These are phyloP conservation scores for Phthorimaea operculella DNA, from an alignment of 1,140 invertebrate genomes.

Conservation along the genomic window DNA sequence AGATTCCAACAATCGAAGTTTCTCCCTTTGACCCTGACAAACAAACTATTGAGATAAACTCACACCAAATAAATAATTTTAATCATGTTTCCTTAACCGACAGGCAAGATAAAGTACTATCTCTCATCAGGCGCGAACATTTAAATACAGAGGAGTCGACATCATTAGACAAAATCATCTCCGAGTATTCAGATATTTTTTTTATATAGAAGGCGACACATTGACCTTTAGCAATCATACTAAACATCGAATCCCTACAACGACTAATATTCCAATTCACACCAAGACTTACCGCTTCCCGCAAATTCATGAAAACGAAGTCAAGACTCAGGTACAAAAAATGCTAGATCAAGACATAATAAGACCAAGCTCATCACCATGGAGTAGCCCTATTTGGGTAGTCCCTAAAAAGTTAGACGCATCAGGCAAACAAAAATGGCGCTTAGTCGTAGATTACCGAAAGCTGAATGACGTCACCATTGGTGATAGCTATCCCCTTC, in stretches of 20 bases:
- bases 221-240: slow-evolving; percentile 21
- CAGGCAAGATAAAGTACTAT: background rate
- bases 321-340: slow-evolving; percentile 46
- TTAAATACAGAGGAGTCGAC: slow-evolving; percentile 18
- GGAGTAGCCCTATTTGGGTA: slow-evolving; percentile 43
- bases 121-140: slow-evolving; percentile 16
- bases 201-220: slow-evolving; percentile 14
- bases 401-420: slow-evolving; percentile 51
- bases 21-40: background rate
- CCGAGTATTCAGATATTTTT: slow-evolving; percentile 19
- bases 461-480: slow-evolving; percentile 43
- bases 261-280: slow-evolving; percentile 18
- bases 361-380: slow-evolving; percentile 32
- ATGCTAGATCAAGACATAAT: slow-evolving; percentile 56
- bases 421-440: slow-evolving; percentile 44
- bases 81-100: background rate
- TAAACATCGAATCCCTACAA: slow-evolving; percentile 21
- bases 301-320: slow-evolving; percentile 44
- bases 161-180: slow-evolving; percentile 17
- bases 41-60: background rate
- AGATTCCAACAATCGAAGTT: background rate
- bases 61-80: background rate
- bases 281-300: slow-evolving; percentile 23
- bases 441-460: slow-evolving; percentile 49
- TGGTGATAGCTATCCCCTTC: slow-evolving; percentile 64